phyloP scores from a whole-genome alignment of 2,113 vertebrate species.

The Calidris pygmaea region DNA sequence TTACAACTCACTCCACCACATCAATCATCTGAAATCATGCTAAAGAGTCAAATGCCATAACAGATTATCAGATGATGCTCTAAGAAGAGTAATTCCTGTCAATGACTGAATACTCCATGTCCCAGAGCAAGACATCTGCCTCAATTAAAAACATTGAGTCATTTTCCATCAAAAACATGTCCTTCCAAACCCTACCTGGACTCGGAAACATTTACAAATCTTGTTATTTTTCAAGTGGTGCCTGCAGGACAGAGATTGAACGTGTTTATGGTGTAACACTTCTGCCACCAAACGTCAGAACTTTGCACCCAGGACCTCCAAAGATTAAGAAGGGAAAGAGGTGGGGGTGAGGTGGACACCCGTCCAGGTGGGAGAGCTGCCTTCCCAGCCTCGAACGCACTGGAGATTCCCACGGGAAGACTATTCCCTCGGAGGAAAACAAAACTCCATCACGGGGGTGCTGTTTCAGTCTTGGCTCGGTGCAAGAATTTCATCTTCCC shows the following conservation, averaged over 20 bases:
- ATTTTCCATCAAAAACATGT: background rate
- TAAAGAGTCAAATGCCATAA: background rate
- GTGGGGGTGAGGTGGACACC: rapidly evolving
- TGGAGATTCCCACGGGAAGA: background rate
- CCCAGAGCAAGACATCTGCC: background rate
- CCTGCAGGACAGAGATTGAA: background rate
- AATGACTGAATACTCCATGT: background rate
- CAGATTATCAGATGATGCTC: background rate
- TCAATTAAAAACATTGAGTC: background rate
- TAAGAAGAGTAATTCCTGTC: background rate
- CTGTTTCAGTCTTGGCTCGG: background rate
- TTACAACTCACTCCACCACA: background rate
- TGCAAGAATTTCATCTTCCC: background rate
- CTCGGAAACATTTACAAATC: background rate
- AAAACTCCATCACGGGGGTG: rapidly evolving
- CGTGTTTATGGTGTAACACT: background rate
- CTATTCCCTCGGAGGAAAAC: rapidly evolving
- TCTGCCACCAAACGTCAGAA: background rate
- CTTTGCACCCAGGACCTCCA: background rate
- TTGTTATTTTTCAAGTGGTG: background rate
- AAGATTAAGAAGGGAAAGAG: background rate
- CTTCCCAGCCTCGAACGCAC: rapidly evolving
- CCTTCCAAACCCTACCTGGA: background rate
- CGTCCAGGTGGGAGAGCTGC: background rate
- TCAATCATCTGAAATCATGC: background rate